Percentiles rank a stretch among this genome's conserved stretches.
Evolutionary conservation across 2,113 vertebrate species (phyloP).

Genomic region (Zeus faber): DNA sequence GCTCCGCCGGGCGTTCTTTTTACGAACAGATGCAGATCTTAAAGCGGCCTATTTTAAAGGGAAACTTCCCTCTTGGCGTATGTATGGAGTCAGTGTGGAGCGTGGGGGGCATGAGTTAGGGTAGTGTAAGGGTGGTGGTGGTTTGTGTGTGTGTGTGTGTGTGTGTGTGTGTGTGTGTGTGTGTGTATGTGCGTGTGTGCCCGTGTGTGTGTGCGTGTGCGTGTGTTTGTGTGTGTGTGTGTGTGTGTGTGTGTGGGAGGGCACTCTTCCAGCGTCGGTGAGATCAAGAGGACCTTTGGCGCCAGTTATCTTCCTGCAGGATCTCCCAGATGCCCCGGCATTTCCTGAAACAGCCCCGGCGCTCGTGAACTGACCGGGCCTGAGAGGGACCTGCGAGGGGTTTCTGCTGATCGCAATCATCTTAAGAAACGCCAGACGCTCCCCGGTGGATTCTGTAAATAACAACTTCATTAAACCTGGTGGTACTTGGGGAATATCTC

Average conservation of each 20-base stretch:
- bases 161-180: neutral
- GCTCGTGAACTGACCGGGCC: too few relatives aligned
- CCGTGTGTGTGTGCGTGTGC: neutral
- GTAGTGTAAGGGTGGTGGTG: neutral
- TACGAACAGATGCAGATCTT: too few relatives aligned
- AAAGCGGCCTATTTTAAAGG: constrained; percentile 38
- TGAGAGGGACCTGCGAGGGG: too few relatives aligned
- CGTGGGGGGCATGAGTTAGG: neutral
- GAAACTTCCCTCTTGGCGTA: constrained; percentile 28
- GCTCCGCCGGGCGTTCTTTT: too few relatives aligned
- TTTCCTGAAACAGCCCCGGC: constrained; percentile 51
- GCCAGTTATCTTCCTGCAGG: constrained; percentile 63
- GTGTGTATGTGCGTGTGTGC: neutral
- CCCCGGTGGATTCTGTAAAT: too few relatives aligned
- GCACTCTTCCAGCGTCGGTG: constrained; percentile 36
- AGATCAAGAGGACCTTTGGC: constrained; percentile 55
- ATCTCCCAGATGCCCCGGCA: constrained; percentile 65
- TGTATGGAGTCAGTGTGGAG: constrained; percentile 14
- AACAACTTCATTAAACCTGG: too few relatives aligned
- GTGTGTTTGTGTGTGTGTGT: neutral
- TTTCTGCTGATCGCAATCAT: too few relatives aligned
- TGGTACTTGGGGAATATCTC: too few relatives aligned
- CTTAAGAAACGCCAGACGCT: too few relatives aligned
- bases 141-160: neutral
- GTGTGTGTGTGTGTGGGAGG: constrained; percentile 20